Conservation (phyloP, 2,888 invertebrate genomes). For the Bruchidius siliquastri region DNA sequence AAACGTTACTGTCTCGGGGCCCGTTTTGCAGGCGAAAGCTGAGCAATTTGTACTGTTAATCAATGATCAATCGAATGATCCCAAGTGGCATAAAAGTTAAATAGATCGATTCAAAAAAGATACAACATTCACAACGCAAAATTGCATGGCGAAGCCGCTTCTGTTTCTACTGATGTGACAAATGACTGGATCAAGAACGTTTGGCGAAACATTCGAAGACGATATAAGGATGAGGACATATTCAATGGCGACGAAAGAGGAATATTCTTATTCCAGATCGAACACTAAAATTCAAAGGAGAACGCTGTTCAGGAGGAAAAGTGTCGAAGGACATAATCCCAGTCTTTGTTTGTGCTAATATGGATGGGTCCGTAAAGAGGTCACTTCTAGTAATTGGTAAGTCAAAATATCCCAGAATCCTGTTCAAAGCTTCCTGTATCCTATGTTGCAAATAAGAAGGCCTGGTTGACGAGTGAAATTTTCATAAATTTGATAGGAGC, state of each 20-base stretch:
- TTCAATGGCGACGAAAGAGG: conserved; percentile 4
- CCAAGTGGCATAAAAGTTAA: no score
- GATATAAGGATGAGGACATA: not conserved
- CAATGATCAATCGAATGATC: no score
- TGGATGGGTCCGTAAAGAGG: conserved; percentile 30
- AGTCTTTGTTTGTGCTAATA: conserved; percentile 26
- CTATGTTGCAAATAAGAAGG: conserved; percentile 12
- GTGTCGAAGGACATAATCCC: conserved; percentile 21
- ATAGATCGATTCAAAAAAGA: no score
- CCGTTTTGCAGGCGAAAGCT: no score
- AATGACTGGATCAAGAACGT: not conserved
- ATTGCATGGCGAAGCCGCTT: not conserved
- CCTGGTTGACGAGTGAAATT: conserved; percentile 17
- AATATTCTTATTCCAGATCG: conserved; percentile 5
- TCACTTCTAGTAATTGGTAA: conserved; percentile 34
- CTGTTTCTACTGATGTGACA: not conserved
- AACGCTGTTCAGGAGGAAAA: conserved; percentile 29
- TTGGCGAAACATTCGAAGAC: not conserved
- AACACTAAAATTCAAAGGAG: conserved; percentile 27
- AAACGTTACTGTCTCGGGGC: no score
- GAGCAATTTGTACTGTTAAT: no score
- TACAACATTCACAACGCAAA: no score
- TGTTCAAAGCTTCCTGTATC: conserved; percentile 30
- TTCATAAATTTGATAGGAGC: conserved; percentile 6
- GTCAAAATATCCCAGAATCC: conserved; percentile 26